These are phyloP conservation scores for Lerista edwardsae DNA, from an alignment of 2,797 vertebrate genomes.

Conservation along the genomic window DNA sequence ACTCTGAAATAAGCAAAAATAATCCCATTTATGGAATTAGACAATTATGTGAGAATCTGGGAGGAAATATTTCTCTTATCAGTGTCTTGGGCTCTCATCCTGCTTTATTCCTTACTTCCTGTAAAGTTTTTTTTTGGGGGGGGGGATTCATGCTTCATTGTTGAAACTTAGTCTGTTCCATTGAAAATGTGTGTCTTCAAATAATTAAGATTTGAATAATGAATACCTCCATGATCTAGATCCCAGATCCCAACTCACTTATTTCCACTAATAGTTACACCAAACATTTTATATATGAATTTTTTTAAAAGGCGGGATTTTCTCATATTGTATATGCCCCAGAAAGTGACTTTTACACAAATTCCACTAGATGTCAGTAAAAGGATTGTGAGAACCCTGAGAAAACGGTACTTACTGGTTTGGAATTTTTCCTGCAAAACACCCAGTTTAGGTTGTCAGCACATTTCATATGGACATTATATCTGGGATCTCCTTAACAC, in stretches of 20 bases:
- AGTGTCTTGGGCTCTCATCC: neutral
- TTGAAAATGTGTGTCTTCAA: neutral
- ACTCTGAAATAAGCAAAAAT: neutral
- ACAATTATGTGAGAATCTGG: neutral
- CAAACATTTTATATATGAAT: neutral
- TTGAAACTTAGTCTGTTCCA: neutral
- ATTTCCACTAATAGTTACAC: neutral
- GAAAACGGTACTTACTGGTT: neutral
- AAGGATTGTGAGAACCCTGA: constrained; percentile 53
- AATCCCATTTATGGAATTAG: too few species aligned
- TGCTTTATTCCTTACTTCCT: neutral
- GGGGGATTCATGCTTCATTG: neutral
- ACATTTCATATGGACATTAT: neutral
- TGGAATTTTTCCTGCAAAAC: rapidly evolving
- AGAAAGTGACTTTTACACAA: neutral
- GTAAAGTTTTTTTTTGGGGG: rapidly evolving
- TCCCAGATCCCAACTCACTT: neutral
- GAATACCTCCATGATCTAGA: neutral
- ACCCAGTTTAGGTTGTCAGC: neutral
- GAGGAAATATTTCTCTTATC: neutral
- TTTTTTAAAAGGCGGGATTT: rapidly evolving
- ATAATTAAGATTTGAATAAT: neutral
- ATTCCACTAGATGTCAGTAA: constrained; percentile 74
- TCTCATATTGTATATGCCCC: too few species aligned
- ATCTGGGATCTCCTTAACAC: neutral